Evolutionary conservation across 2,113 vertebrate species (phyloP).

Genomic region (Hippocampus guttulatus): DNA sequence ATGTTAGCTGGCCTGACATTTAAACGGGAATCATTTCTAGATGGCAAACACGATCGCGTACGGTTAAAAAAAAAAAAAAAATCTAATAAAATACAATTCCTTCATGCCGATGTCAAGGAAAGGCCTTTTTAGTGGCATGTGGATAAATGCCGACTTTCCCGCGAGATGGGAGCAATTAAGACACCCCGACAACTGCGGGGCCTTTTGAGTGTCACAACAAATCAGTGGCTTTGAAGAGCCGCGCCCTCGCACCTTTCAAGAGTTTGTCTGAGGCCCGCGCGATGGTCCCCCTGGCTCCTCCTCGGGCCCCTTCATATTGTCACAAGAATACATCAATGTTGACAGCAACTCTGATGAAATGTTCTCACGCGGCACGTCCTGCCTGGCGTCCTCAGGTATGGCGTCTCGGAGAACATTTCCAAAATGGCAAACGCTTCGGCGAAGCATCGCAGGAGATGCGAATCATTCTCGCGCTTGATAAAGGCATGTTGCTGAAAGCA

Average conservation of each 20-base stretch:
- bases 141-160: slow-evolving; percentile 74
- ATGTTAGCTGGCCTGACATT: slow-evolving; percentile 85
- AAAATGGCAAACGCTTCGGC: neutral
- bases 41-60: slow-evolving; percentile 81
- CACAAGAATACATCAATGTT: slow-evolving; percentile 48
- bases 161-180: slow-evolving; percentile 71
- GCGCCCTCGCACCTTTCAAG: slow-evolving; percentile 61
- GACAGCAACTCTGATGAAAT: slow-evolving; percentile 62
- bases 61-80: slow-evolving; percentile 54
- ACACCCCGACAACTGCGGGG: slow-evolving; percentile 57
- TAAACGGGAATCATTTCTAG: slow-evolving; percentile 52
- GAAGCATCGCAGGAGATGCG: slow-evolving; percentile 4
- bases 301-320: slow-evolving; percentile 38
- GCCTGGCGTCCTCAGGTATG: slow-evolving; percentile 39
- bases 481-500: slow-evolving; percentile 7
- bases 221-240: slow-evolving; percentile 67
- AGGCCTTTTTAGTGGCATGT: slow-evolving; percentile 87
- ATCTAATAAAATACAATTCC: slow-evolving; percentile 67
- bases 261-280: slow-evolving; percentile 53
- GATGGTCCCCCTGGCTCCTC: slow-evolving; percentile 40
- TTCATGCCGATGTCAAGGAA: slow-evolving; percentile 84
- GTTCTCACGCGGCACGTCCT: slow-evolving; percentile 42
- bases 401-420: slow-evolving; percentile 13
- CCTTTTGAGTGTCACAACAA: slow-evolving; percentile 70
- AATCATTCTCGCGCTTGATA: neutral